These are phyloP conservation scores for Streblospio benedicti DNA, from an alignment of 1,140 invertebrate genomes.

Conservation along the genomic window DNA sequence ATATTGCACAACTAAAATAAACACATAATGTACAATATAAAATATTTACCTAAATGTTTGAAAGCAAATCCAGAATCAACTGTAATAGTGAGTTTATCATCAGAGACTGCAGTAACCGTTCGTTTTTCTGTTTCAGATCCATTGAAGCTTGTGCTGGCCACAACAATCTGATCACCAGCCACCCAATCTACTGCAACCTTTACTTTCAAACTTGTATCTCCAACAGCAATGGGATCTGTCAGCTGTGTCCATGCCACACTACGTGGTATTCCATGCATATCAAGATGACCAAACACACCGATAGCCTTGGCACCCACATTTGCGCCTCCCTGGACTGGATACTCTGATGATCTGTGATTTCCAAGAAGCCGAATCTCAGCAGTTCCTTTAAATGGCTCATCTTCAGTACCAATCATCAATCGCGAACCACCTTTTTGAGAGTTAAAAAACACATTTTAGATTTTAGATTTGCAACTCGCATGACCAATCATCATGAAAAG, in stretches of 20 bases:
- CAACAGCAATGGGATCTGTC: slow-evolving; percentile 23
- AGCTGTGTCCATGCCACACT: slow-evolving; percentile 34
- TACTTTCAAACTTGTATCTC: slow-evolving; percentile 28
- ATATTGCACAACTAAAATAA: no score
- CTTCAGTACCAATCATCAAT: slow-evolving; percentile 34
- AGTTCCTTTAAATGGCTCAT: slow-evolving; percentile 28
- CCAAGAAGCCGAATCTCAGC: slow-evolving; percentile 30
- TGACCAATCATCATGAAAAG: no score
- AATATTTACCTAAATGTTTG: no score
- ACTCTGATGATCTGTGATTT: slow-evolving; percentile 22
- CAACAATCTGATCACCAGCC: slow-evolving; percentile 9
- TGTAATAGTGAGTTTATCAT: not conserved
- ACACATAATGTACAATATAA: no score
- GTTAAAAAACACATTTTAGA: no score
- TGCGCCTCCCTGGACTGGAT: slow-evolving; percentile 21
- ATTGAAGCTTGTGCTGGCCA: not conserved
- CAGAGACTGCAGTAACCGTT: not conserved
- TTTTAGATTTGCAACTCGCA: no score
- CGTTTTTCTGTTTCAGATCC: slow-evolving; percentile 5
- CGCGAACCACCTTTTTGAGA: no score
- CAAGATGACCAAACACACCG: slow-evolving; percentile 38
- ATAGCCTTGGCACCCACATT: slow-evolving; percentile 17
- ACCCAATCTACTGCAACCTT: slow-evolving; percentile 11
- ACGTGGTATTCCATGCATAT: slow-evolving; percentile 35
- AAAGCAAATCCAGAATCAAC: no score